A percentile compares a stretch with the other conserved stretches of the same genome.
phyloP scores from a whole-genome alignment of 2,888 invertebrate species.

The Drosophila ustulata region DNA sequence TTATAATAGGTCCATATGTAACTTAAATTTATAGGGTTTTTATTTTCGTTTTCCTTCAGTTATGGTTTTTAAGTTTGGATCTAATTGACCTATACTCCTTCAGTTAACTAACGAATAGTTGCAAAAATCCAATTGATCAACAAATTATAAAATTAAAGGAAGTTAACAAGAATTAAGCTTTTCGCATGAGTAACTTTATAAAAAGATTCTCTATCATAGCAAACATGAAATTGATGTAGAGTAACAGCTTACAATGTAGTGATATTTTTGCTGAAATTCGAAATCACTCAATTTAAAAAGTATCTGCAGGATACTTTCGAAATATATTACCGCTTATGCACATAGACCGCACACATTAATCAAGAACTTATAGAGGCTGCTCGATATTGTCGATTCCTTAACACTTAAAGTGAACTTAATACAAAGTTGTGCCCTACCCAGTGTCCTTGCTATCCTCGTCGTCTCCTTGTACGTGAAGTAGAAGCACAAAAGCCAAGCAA shows the following conservation, averaged over 20 bases:
- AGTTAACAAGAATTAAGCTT: too few species aligned
- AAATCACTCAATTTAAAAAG: background rate
- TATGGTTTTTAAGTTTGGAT: too few species aligned
- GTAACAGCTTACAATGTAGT: background rate
- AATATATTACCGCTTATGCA: background rate
- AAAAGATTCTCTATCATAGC: background rate
- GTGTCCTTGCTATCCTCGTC: background rate
- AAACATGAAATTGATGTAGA: background rate
- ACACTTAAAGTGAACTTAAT: conserved; percentile 24
- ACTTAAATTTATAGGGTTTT: too few species aligned
- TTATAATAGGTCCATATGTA: too few species aligned
- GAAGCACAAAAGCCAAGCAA: conserved; percentile 37
- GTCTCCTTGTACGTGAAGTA: conserved; percentile 9
- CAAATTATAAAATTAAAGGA: too few species aligned
- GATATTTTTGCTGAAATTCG: background rate
- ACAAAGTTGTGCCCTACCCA: background rate
- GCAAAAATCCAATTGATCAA: too few species aligned
- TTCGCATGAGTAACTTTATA: too few species aligned
- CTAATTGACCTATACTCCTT: too few species aligned
- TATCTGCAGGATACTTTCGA: background rate
- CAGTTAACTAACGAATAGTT: too few species aligned
- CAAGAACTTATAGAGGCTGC: conserved; percentile 1
- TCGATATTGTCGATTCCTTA: conserved; percentile 8
- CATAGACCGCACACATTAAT: background rate
- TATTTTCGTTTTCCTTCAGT: too few species aligned